Evolutionary conservation across 2,113 vertebrate species (phyloP), one percentile per base, ranked within the genome.

Genomic region (Lynx canadensis): DNA sequence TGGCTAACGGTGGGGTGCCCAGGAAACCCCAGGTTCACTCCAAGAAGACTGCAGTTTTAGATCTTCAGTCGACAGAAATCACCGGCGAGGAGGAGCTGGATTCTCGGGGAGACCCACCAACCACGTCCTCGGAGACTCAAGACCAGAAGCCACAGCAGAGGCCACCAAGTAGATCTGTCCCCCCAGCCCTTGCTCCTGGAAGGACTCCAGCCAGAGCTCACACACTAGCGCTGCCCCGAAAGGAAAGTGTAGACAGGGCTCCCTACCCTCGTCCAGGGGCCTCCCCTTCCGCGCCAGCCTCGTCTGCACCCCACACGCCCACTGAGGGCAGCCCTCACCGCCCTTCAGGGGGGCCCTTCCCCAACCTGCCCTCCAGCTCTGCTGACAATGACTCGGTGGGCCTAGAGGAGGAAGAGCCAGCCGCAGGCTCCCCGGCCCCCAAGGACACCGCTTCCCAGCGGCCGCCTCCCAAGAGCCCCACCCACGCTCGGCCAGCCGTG

Each of bases 151-250:
- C 97, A 69, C 98, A 95, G 55, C 55, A 71, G 36, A 99, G 99
- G 63, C 98, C 99, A 1, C 98, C 99, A 19, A 97, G 99, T 89
- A 98, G 98, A n/a, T 97, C 99, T 5, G 97, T 99, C 83, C 99
- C 99, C 95, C 98, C 98, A 96, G 98, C 98, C 50, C 98, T 99
- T 71, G 98, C 99, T 52, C 98, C 98, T 5, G 98, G 99, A 19
- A 99, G 99, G 97, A 98, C 97, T 2, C 98, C 99, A 19, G 66
- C 97, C 91, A 99, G 89, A 94, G 98, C 97, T 6, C 96, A 95
- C 0, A 50, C 31, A 3, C 90, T 97, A 29, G 95, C 71, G 36
- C 33, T 52, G 23, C 90, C 96, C 50, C 91, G 0, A 0, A 98
- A 98, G 88, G 94, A 16, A 0, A 97, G 31, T 7, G 33, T 60